Evolutionary conservation across 2,888 invertebrate species (phyloP).

Genomic region (Tuta absoluta): DNA sequence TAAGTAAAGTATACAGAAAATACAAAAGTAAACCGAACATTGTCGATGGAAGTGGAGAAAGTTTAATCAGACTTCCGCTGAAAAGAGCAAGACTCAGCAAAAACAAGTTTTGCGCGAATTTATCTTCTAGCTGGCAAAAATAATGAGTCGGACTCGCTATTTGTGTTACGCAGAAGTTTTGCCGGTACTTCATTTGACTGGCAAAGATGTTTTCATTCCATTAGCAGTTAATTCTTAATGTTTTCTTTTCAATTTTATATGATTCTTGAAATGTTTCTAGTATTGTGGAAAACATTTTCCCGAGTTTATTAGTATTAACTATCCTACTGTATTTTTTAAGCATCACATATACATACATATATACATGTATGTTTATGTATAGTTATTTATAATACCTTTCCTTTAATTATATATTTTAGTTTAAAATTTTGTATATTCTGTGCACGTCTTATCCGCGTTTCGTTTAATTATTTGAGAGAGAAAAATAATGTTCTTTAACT

Average conservation of each 20-base stretch:
- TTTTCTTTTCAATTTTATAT: neutral
- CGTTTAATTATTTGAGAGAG: too few relatives aligned
- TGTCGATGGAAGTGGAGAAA: constrained; percentile 49
- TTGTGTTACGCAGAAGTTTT: constrained; percentile 36
- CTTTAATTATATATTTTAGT: too few relatives aligned
- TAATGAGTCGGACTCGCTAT: constrained; percentile 49
- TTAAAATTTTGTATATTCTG: too few relatives aligned
- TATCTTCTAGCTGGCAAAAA: constrained; percentile 43
- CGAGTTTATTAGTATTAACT: too few relatives aligned
- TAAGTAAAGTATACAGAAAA: constrained; percentile 32
- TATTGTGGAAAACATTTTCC: too few relatives aligned
- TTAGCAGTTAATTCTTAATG: constrained; percentile 2
- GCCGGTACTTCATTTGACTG: constrained; percentile 18
- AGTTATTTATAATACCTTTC: too few relatives aligned
- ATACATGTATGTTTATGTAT: too few relatives aligned
- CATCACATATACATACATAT: too few relatives aligned
- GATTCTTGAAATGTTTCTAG: too few relatives aligned
- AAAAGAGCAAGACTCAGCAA: constrained; percentile 37
- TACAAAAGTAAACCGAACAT: constrained; percentile 47
- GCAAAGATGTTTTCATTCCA: constrained; percentile 2
- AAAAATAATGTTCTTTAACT: too few relatives aligned
- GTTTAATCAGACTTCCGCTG: constrained; percentile 52
- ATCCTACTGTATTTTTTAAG: too few relatives aligned
- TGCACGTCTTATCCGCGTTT: too few relatives aligned
- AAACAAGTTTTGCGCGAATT: constrained; percentile 40